Conservation (phyloP, 2,797 vertebrate species). For the Mastacembelus armatus region DNA sequence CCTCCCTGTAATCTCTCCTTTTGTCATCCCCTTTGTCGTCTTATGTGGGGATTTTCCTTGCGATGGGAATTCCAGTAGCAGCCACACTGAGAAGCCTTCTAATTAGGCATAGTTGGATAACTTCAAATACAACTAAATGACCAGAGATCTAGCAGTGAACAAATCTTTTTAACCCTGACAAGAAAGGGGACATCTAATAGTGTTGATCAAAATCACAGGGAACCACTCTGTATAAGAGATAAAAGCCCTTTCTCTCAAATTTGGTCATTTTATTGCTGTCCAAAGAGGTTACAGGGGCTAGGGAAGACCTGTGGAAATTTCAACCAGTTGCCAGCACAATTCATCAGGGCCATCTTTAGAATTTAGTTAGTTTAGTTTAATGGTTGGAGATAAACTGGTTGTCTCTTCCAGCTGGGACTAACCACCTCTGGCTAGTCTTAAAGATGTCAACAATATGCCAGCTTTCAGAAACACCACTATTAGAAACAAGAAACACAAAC, state of each 20-base stretch:
- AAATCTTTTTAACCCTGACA: constrained; percentile 79
- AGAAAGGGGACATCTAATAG: constrained; percentile 51
- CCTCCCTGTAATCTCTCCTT: constrained; percentile 56
- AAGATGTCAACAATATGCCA: no score
- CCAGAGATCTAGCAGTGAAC: constrained; percentile 67
- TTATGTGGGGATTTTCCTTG: constrained; percentile 74
- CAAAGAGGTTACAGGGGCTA: constrained; percentile 17
- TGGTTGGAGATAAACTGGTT: no score
- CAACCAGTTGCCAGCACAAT: neutral
- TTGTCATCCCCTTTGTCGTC: constrained; percentile 56
- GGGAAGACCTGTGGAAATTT: neutral
- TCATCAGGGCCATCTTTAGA: neutral
- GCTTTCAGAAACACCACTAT: no score
- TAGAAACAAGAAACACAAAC: no score
- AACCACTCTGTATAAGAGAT: constrained; percentile 2
- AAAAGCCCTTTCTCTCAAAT: constrained; percentile 35
- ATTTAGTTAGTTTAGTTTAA: no score
- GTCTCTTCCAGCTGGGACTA: no score
- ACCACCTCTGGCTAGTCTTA: no score
- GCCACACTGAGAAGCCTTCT: constrained; percentile 58
- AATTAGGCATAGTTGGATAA: constrained; percentile 78
- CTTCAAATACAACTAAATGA: constrained; percentile 74
- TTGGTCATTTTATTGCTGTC: constrained; percentile 46
- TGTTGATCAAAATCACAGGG: constrained; percentile 59
- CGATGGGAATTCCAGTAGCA: constrained; percentile 66